Conservation (phyloP, 2,797 vertebrate species). For the Mustela erminea region DNA sequence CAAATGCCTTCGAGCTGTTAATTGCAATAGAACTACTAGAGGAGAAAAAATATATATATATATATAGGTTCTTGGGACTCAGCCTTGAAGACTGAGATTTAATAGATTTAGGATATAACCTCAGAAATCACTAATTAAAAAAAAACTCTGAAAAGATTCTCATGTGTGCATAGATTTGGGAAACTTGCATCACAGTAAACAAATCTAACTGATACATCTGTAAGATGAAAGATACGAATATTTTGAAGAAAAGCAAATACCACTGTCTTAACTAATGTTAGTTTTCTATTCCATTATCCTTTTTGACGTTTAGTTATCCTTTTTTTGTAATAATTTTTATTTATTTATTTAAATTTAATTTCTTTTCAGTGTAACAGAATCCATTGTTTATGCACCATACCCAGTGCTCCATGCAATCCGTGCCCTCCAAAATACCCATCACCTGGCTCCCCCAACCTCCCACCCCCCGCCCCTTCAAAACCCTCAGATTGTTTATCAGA, state of each 20-base stretch:
- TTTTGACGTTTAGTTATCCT: background rate
- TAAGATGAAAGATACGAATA: background rate
- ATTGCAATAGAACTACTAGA: background rate
- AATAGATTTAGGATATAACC: background rate
- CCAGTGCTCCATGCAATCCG: too few relatives aligned
- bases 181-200: background rate
- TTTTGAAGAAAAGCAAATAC: slow-evolving; percentile 7
- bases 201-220: background rate
- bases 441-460: too few relatives aligned
- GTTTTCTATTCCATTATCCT: background rate
- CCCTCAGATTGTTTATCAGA: too few relatives aligned
- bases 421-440: too few relatives aligned
- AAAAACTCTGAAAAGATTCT: background rate
- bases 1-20: background rate
- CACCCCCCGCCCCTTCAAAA: too few relatives aligned
- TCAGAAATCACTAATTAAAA: background rate
- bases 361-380: too few relatives aligned
- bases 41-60: background rate
- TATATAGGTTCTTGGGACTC: background rate
- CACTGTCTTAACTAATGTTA: background rate
- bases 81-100: background rate
- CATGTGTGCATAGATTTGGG: background rate
- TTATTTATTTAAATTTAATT: too few relatives aligned
- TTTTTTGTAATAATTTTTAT: background rate
- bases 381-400: too few relatives aligned